Evolutionary conservation across 2,113 vertebrate species (phyloP).

Genomic region (Scatophagus argus): DNA sequence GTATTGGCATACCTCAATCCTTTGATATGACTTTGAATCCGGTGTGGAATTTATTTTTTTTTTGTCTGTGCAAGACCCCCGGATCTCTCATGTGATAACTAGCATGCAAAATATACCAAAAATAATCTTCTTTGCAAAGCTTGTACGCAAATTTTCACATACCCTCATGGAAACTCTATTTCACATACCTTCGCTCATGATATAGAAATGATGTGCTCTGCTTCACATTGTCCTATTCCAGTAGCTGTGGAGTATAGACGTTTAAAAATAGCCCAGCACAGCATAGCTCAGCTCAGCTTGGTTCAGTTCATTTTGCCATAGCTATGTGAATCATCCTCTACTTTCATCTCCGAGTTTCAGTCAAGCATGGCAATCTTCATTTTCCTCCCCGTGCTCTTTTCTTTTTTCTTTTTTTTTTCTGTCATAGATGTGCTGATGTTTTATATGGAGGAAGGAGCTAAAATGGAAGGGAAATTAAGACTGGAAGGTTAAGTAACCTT

Average conservation of each 20-base stretch:
- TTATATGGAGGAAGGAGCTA: constrained; percentile 79
- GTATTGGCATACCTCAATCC: neutral
- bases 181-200: constrained; percentile 50
- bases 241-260: constrained; percentile 63
- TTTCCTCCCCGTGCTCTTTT: constrained; percentile 69
- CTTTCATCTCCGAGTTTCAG: constrained; percentile 80
- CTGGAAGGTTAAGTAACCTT: constrained; percentile 83
- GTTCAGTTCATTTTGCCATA: constrained; percentile 78
- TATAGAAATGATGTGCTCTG: constrained; percentile 63
- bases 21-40: neutral
- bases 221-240: constrained; percentile 70
- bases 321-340: constrained; percentile 80
- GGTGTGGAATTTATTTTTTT: no score
- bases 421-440: constrained; percentile 78
- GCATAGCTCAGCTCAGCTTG: constrained; percentile 70
- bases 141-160: constrained; percentile 23
- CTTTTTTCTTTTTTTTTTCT: constrained; percentile 35
- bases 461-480: constrained; percentile 83
- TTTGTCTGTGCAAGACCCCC: neutral
- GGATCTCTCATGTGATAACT: neutral
- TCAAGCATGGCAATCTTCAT: constrained; percentile 81
- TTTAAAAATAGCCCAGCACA: constrained; percentile 79
- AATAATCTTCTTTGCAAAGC: neutral
- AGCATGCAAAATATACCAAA: neutral
- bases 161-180: constrained; percentile 20